Conservation (phyloP, 1,140 invertebrate species). For the Drosophila gunungcola region DNA sequence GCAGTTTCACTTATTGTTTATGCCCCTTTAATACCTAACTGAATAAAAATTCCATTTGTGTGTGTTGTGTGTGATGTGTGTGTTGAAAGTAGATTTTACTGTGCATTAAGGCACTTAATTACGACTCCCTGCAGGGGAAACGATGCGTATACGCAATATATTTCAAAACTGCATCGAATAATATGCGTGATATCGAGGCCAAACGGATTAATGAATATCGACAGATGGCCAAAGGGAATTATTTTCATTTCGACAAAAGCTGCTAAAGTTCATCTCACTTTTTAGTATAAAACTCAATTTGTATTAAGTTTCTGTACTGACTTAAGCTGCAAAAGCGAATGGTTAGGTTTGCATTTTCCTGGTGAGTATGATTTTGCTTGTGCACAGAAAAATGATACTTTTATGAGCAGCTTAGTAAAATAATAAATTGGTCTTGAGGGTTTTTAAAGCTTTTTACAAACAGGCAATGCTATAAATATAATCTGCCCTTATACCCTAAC, state of each 20-base stretch:
- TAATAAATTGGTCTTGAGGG: background rate
- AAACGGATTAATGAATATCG: constrained; percentile 31
- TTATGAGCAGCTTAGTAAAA: background rate
- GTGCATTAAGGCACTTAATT: constrained; percentile 50
- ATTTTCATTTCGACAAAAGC: constrained; percentile 12
- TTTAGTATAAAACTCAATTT: constrained; percentile 15
- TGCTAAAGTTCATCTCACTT: constrained; percentile 8
- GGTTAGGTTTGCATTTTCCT: background rate
- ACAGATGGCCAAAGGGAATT: constrained; percentile 3
- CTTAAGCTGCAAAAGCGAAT: constrained; percentile 12
- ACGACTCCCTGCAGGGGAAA: constrained; percentile 29
- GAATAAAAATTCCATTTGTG: constrained; percentile 37
- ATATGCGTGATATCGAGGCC: constrained; percentile 13
- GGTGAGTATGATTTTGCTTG: constrained; percentile 4
- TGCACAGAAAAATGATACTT: background rate
- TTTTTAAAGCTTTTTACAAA: background rate
- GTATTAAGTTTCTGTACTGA: background rate
- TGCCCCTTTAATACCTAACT: constrained; percentile 33
- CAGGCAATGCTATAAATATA: background rate
- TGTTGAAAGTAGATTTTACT: constrained; percentile 32
- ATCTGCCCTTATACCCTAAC: background rate
- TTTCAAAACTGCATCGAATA: constrained; percentile 8
- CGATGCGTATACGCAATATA: constrained; percentile 34
- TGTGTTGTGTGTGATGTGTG: background rate
- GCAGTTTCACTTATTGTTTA: constrained; percentile 52